Percentiles rank a stretch among this genome's conserved stretches.
These are phyloP conservation scores for Calephelis virginiensis DNA, from an alignment of 1,140 invertebrate species.

Conservation along the genomic window DNA sequence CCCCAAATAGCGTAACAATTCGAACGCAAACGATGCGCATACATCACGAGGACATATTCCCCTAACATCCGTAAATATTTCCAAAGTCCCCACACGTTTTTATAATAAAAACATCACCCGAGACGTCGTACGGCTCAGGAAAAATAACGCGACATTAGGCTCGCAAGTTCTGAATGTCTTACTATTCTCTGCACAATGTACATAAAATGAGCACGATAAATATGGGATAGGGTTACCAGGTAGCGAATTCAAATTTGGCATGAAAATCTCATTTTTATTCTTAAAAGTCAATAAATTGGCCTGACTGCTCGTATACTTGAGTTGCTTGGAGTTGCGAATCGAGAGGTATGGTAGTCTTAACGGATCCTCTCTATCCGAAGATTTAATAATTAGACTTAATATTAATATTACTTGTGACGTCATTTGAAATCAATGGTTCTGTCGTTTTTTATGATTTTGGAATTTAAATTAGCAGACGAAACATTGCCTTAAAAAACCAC, in stretches of 20 bases:
- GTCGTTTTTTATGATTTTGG: too few relatives aligned
- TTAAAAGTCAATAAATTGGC: too few relatives aligned
- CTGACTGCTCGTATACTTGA: too few relatives aligned
- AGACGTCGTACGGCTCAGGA: constrained; percentile 25
- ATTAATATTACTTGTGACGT: too few relatives aligned
- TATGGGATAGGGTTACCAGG: constrained; percentile 26
- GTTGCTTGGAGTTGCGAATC: too few relatives aligned
- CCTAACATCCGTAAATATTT: constrained; percentile 58
- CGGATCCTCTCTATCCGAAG: too few relatives aligned
- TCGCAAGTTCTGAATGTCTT: constrained; percentile 59
- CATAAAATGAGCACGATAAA: constrained; percentile 47
- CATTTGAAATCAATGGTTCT: too few relatives aligned
- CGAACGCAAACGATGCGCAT: constrained; percentile 6
- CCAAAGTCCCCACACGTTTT: constrained; percentile 52
- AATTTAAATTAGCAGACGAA: too few relatives aligned
- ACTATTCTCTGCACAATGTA: constrained; percentile 39
- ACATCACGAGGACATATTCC: constrained; percentile 18
- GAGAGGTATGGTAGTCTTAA: too few relatives aligned
- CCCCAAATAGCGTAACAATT: constrained; percentile 5
- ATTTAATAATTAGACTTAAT: too few relatives aligned
- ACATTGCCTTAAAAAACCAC: too few relatives aligned
- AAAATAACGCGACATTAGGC: constrained; percentile 51
- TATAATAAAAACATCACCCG: constrained; percentile 71
- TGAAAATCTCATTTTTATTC: neutral
- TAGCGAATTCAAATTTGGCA: neutral